These are phyloP conservation scores for Caradrina clavipalpis DNA, from an alignment of 2,888 invertebrate genomes.

Conservation along the genomic window DNA sequence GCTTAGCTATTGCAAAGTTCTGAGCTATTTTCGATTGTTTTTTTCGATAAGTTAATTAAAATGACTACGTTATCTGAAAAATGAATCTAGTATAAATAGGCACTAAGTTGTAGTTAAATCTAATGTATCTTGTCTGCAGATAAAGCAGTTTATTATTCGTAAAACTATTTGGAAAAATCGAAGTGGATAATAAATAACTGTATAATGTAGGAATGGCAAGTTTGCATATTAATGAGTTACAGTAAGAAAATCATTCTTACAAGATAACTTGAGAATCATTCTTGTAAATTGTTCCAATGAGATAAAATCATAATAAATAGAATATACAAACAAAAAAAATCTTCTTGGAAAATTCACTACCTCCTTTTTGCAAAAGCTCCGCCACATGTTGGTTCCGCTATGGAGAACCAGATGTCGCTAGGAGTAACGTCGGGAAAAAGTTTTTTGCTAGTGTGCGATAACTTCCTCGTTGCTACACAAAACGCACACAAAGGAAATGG, in stretches of 20 bases:
- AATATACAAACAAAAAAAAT: constrained; percentile 8
- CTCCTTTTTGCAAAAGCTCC: constrained; percentile 72
- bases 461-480: constrained; percentile 67
- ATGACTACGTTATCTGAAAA: constrained; percentile 13
- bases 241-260: background rate
- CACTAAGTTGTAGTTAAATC: background rate
- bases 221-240: constrained; percentile 2
- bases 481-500: constrained; percentile 63
- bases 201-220: too few species aligned
- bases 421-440: constrained; percentile 74
- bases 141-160: constrained; percentile 25
- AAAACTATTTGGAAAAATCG: background rate
- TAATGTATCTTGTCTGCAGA: background rate
- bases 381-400: constrained; percentile 70
- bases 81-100: constrained; percentile 2
- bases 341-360: constrained; percentile 66
- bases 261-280: constrained; percentile 1
- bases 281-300: constrained; percentile 8
- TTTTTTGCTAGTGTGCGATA: constrained; percentile 75
- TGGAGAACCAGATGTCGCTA: constrained; percentile 84
- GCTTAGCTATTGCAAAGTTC: background rate
- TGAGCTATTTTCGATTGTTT: background rate
- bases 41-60: constrained; percentile 12
- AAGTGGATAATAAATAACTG: background rate
- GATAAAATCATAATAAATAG: background rate